Evolutionary conservation across 2,797 vertebrate species (phyloP), one percentile per base, ranked within the genome.

Genomic region (Emydoidea blandingii): DNA sequence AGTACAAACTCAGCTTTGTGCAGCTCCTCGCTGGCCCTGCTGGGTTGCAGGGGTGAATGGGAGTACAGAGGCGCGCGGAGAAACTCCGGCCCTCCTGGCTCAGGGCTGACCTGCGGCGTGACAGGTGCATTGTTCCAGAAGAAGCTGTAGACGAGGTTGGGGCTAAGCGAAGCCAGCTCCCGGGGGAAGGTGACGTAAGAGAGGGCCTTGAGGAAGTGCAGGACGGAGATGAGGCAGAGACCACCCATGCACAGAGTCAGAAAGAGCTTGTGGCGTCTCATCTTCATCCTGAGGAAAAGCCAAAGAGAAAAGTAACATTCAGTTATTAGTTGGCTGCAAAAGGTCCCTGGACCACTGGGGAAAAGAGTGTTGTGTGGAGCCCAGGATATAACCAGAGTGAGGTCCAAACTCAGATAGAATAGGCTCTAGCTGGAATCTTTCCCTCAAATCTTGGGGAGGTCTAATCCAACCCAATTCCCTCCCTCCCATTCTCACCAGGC

Each of bases 121-220:
- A 98, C 89, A 0, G 98, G 98, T 31, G 94, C 98, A 87, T 98
- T 98, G 97, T 98, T 99, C 99, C 99, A 99, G 98, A 99, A 99
- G 98, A 99, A 99, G 98, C 99, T 99, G 98, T 99, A 99, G 96
- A 99, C 99, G 2, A 99, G 99, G 98, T 99, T 99, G 94, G 99
- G 99, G 97, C 99, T 99, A 34, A 99, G 99, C 2, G 99, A 99
- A 34, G 99, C 99, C 96, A 99, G 98, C 98, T 99, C 99, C 4
- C 99, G 98, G 96, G 99, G 99, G 96, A 99, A 99, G 68, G 99
- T 99, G 95, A 99, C 99, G 97, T 99, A 99, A 95, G 99, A 99
- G 91, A 99, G 98, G 97, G 99, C 99, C 98, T 99, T 99, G 98
- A 99, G 99, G 98, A 99, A 99, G 98, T 99, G 99, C 96, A 99